Evolutionary conservation across 1,140 invertebrate genomes (phyloP).

Genomic region (Olivierus martensii): DNA sequence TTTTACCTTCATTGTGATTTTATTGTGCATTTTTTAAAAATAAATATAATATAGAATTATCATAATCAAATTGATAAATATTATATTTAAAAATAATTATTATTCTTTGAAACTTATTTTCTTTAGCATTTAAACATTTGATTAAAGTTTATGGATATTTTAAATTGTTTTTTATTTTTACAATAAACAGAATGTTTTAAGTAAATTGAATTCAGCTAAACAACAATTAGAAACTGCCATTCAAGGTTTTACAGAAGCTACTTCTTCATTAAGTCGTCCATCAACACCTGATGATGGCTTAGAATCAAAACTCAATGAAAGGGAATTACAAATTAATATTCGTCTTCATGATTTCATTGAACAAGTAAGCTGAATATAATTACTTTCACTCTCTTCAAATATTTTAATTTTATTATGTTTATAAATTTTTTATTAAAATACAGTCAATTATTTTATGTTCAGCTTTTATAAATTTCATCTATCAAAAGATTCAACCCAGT

Average conservation of each 20-base stretch:
- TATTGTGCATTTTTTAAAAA: no score
- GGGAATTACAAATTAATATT: conserved; percentile 65
- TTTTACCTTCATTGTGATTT: no score
- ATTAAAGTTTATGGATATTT: not conserved
- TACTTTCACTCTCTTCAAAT: not conserved
- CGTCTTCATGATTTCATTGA: conserved; percentile 78
- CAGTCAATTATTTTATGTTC: no score
- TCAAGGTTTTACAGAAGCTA: conserved; percentile 80
- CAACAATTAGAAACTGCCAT: conserved; percentile 67
- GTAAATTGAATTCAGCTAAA: conserved; percentile 74
- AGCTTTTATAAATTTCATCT: no score
- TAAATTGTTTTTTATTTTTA: conserved; percentile 15
- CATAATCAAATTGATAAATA: no score
- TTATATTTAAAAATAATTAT: no score
- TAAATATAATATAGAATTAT: no score
- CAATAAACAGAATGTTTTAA: conserved; percentile 49
- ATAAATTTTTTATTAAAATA: not conserved
- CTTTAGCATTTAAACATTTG: not conserved
- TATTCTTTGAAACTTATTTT: no score
- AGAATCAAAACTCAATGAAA: conserved; percentile 61
- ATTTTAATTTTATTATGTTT: not conserved
- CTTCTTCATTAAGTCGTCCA: conserved; percentile 76
- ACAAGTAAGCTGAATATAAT: conserved; percentile 46
- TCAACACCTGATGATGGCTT: conserved; percentile 68
- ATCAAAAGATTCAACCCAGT: no score